These are phyloP conservation scores for Tigriopus japonicus DNA, from an alignment of 1,140 invertebrate genomes.

Conservation along the genomic window DNA sequence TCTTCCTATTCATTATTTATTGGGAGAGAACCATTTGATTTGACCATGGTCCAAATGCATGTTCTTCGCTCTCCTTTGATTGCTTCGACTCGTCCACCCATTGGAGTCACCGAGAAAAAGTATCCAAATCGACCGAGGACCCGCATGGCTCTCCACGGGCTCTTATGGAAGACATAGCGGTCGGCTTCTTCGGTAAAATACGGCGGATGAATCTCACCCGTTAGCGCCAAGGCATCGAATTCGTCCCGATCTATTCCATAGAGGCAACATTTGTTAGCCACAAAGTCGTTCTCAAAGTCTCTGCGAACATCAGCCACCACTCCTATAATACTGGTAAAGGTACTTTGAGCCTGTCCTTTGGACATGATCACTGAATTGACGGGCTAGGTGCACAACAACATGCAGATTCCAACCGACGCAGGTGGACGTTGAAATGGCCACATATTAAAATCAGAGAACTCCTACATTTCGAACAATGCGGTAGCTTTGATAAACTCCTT, in stretches of 20 bases:
- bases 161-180: not conserved
- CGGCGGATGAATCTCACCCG: not conserved
- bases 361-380: too few species aligned
- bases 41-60: not conserved
- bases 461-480: too few species aligned
- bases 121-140: not conserved
- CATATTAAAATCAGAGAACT: too few species aligned
- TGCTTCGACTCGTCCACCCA: not conserved
- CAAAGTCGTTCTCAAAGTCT: not conserved
- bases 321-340: not conserved
- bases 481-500: too few species aligned
- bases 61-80: not conserved
- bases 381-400: too few species aligned
- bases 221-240: not conserved
- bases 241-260: not conserved
- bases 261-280: not conserved
- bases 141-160: conserved; percentile 1
- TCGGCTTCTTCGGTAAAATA: not conserved
- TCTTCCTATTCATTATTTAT: too few species aligned
- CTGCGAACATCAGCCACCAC: not conserved
- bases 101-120: not conserved
- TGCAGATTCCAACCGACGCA: too few species aligned
- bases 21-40: too few species aligned
- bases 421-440: too few species aligned
- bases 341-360: too few species aligned